These are phyloP conservation scores for Druceiella hillmani DNA, from an alignment of 2,888 invertebrate species.

Conservation along the genomic window DNA sequence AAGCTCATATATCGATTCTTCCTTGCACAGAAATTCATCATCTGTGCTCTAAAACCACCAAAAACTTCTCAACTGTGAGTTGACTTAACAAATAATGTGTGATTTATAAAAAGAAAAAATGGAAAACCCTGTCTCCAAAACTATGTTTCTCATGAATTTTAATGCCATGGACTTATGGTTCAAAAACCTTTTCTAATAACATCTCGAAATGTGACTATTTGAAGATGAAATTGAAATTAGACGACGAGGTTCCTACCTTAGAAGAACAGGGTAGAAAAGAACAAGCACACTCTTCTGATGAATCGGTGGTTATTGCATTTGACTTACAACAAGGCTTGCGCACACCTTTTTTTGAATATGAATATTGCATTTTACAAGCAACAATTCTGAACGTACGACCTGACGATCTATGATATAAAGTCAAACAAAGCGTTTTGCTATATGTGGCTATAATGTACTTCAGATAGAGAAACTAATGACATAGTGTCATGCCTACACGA, in stretches of 20 bases:
- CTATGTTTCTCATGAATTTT: too few species aligned
- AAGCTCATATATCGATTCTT: too few species aligned
- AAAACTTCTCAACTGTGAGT: too few species aligned
- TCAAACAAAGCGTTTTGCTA: slow-evolving; percentile 18
- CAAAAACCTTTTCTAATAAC: too few species aligned
- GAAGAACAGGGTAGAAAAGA: neutral
- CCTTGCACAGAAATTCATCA: too few species aligned
- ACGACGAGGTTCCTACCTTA: neutral
- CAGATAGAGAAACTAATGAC: slow-evolving; percentile 24
- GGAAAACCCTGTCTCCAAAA: too few species aligned
- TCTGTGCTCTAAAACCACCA: too few species aligned
- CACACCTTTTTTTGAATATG: slow-evolving; percentile 19
- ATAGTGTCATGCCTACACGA: slow-evolving; percentile 25
- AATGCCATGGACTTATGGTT: too few species aligned
- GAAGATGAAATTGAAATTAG: neutral
- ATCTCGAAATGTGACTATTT: neutral
- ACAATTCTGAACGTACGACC: slow-evolving; percentile 22
- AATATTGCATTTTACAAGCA: slow-evolving; percentile 22
- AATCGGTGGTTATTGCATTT: slow-evolving; percentile 12
- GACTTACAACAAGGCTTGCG: slow-evolving; percentile 24
- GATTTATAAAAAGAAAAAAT: too few species aligned
- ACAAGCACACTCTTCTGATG: neutral
- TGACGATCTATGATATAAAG: slow-evolving; percentile 20
- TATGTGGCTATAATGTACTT: slow-evolving; percentile 24
- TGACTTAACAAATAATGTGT: too few species aligned